phyloP scores from a whole-genome alignment of 2,888 invertebrate species.

The Phengaris alcon region DNA sequence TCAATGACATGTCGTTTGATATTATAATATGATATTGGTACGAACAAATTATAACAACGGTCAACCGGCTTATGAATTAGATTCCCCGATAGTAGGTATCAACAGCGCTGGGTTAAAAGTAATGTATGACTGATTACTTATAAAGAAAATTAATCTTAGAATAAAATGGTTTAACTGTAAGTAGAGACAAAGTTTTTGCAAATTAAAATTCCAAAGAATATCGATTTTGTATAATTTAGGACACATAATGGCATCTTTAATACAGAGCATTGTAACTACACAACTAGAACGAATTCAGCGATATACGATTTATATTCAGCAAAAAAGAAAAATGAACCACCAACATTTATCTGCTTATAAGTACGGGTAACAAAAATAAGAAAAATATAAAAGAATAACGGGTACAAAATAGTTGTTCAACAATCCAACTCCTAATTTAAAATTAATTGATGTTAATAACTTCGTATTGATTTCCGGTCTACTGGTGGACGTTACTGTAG shows the following conservation, averaged over 20 bases:
- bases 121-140: background rate
- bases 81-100: no score
- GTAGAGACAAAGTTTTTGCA: background rate
- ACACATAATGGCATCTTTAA: no score
- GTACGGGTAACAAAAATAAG: constrained; percentile 5
- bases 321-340: background rate
- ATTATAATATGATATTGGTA: no score
- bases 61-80: no score
- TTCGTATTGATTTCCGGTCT: background rate
- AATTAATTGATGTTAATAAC: background rate
- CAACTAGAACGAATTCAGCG: no score
- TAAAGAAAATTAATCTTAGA: background rate
- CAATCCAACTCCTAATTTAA: constrained; percentile 7
- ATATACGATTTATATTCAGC: no score
- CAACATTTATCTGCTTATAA: background rate
- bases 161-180: background rate
- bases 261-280: no score
- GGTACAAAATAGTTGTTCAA: constrained; percentile 6
- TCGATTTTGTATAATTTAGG: no score
- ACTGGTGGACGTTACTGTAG: background rate
- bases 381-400: background rate
- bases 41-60: no score
- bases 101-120: background rate
- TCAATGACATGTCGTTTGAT: no score
- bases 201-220: background rate